phyloP scores from a whole-genome alignment of 2,888 invertebrate species.

The Linyphia triangularis region DNA sequence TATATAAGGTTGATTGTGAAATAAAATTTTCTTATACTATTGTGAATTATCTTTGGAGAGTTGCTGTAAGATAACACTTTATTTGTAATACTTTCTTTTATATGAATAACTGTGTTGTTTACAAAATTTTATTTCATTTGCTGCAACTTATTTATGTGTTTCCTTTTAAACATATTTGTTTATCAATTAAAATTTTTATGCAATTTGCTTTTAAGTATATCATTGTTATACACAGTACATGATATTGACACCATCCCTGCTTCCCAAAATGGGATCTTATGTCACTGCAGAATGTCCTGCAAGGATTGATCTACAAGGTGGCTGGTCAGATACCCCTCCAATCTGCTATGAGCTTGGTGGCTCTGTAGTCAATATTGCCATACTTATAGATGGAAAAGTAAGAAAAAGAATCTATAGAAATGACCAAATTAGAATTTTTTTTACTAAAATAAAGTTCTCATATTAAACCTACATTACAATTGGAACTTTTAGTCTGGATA shows the following conservation, averaged over 20 bases:
- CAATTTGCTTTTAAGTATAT: no score
- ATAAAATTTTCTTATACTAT: no score
- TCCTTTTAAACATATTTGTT: no score
- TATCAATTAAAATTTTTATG: no score
- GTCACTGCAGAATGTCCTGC: conserved; percentile 81
- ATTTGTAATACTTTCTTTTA: no score
- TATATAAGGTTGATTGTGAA: no score
- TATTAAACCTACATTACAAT: not conserved
- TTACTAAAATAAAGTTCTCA: not conserved
- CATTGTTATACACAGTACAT: conserved; percentile 77
- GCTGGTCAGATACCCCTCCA: conserved; percentile 83
- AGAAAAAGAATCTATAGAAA: not conserved
- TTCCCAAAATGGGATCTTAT: conserved; percentile 79
- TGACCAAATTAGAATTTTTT: not conserved
- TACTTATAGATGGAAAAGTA: conserved; percentile 81
- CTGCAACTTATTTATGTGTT: no score
- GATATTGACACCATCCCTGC: conserved; percentile 72
- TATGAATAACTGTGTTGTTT: no score
- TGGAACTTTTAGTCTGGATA: no score
- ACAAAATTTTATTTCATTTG: no score
- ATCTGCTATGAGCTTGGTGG: conserved; percentile 82
- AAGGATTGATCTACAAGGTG: conserved; percentile 82
- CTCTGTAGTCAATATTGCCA: conserved; percentile 81
- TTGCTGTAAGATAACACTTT: no score
- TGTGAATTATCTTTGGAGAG: no score